A percentile compares a stretch with the other conserved stretches of the same genome.
These are phyloP conservation scores for Heliconius aoede DNA, from an alignment of 2,888 invertebrate species.

Conservation along the genomic window DNA sequence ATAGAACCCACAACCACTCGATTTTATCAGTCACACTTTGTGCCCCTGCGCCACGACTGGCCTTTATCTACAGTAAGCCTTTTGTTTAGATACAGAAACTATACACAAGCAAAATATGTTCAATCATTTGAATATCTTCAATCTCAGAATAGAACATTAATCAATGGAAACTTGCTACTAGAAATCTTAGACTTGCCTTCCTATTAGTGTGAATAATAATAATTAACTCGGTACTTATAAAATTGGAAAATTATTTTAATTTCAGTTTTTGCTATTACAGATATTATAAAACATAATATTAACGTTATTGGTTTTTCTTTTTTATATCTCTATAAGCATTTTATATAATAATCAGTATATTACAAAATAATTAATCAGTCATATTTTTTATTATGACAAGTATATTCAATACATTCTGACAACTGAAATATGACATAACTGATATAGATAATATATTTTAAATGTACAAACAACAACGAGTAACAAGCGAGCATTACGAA, in stretches of 20 bases:
- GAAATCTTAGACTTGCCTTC: conserved; percentile 53
- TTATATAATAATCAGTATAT: background rate
- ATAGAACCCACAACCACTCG: too few species aligned
- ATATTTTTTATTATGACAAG: background rate
- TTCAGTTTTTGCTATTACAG: conserved; percentile 2
- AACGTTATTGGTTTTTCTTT: conserved; percentile 20
- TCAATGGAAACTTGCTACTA: conserved; percentile 71
- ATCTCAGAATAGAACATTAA: conserved; percentile 69
- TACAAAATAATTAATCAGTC: conserved; percentile 1
- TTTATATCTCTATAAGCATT: background rate
- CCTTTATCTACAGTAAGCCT: too few species aligned
- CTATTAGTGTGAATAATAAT: conserved; percentile 56
- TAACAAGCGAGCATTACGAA: background rate
- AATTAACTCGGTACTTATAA: conserved; percentile 54
- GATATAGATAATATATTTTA: background rate
- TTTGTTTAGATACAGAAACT: conserved; percentile 64
- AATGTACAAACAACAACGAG: too few species aligned
- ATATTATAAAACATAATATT: conserved; percentile 6
- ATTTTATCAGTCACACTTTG: too few species aligned
- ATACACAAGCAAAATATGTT: conserved; percentile 67
- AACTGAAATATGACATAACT: background rate
- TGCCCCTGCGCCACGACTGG: too few species aligned
- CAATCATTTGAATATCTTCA: conserved; percentile 60
- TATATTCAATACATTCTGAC: background rate
- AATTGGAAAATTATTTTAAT: conserved; percentile 44